phyloP scores from a whole-genome alignment of 1,140 invertebrate species.

The Ceratosolen fusciceps region DNA sequence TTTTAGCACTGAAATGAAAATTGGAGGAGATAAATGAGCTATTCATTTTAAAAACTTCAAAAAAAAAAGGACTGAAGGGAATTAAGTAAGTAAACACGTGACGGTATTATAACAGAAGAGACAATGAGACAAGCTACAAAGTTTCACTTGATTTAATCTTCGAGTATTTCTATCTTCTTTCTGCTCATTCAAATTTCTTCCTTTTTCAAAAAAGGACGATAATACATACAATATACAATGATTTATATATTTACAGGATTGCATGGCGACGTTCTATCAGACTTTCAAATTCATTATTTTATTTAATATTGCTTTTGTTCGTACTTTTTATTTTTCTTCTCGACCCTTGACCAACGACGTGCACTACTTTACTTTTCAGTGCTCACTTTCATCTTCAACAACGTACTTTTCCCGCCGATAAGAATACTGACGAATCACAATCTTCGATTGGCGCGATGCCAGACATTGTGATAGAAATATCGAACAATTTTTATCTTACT shows the following conservation, averaged over 20 bases:
- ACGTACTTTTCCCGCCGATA: conserved; percentile 22
- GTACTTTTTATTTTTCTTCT: conserved; percentile 33
- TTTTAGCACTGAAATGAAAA: too few relatives aligned
- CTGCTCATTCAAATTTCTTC: background rate
- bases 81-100: background rate
- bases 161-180: background rate
- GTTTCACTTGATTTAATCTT: background rate
- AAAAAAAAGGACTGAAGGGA: too few relatives aligned
- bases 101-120: background rate
- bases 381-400: conserved; percentile 18
- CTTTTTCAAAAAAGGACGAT: conserved; percentile 15
- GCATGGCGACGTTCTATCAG: conserved; percentile 66
- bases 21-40: too few relatives aligned
- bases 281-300: conserved; percentile 60
- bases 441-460: conserved; percentile 64
- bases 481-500: conserved; percentile 52
- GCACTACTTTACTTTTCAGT: conserved; percentile 30
- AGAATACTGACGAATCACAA: conserved; percentile 53
- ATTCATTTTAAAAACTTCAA: too few relatives aligned
- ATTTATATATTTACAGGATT: conserved; percentile 71
- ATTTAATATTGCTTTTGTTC: conserved; percentile 58
- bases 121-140: background rate
- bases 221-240: conserved; percentile 56
- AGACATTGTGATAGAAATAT: conserved; percentile 60
- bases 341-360: conserved; percentile 14